Conservation (phyloP, 2,888 invertebrate species). For the Melinaea menophilus region DNA sequence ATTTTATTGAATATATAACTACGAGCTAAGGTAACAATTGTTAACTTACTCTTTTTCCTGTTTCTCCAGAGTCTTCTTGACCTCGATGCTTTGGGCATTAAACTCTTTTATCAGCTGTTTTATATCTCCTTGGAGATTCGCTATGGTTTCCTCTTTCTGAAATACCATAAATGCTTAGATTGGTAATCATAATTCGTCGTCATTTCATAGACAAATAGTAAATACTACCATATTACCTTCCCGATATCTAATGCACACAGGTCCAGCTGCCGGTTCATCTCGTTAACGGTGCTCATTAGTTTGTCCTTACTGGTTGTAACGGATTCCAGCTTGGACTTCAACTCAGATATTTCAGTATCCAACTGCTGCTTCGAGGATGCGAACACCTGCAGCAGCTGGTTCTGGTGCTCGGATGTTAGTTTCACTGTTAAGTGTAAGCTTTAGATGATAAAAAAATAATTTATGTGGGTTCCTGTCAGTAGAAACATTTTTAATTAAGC, state of each 20-base stretch:
- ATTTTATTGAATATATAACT: background rate
- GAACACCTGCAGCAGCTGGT: slow-evolving; percentile 38
- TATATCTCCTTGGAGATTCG: slow-evolving; percentile 39
- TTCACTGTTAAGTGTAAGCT: slow-evolving; percentile 34
- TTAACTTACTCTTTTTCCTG: slow-evolving; percentile 43
- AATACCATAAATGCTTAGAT: background rate
- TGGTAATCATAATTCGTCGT: background rate
- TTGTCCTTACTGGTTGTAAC: slow-evolving; percentile 33
- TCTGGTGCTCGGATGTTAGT: slow-evolving; percentile 39
- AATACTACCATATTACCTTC: slow-evolving; percentile 30
- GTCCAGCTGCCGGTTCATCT: slow-evolving; percentile 36
- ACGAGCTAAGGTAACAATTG: background rate
- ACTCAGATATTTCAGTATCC: slow-evolving; percentile 36
- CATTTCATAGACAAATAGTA: background rate
- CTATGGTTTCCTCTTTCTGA: slow-evolving; percentile 44
- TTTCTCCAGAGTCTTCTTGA: slow-evolving; percentile 35
- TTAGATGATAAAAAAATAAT: too few species aligned
- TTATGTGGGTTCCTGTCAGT: too few species aligned
- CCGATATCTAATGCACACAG: slow-evolving; percentile 32
- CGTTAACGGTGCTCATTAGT: slow-evolving; percentile 31
- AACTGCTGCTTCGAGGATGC: slow-evolving; percentile 37
- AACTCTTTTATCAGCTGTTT: slow-evolving; percentile 41
- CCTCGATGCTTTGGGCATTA: slow-evolving; percentile 35
- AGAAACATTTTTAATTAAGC: too few species aligned
- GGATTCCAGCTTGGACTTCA: slow-evolving; percentile 30